phyloP scores from a whole-genome alignment of 2,113 vertebrate genomes.

The Calypte anna region DNA sequence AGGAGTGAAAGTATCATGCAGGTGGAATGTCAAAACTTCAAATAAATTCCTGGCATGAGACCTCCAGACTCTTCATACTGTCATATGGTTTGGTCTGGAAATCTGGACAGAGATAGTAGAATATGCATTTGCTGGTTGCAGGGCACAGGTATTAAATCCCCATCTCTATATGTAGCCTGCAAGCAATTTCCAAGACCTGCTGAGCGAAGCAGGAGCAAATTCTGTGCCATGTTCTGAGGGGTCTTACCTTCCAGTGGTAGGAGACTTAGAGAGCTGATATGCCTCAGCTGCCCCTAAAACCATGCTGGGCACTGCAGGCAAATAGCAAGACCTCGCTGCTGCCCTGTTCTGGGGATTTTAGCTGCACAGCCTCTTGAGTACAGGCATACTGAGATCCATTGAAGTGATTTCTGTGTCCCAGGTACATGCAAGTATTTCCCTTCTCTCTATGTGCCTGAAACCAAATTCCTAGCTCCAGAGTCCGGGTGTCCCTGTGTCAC shows the following conservation, averaged over 20 bases:
- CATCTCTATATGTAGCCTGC: not conserved
- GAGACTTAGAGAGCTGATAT: not conserved
- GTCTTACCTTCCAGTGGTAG: not conserved
- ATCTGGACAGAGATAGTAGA: not conserved
- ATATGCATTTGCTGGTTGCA: not conserved
- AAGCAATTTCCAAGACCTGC: not conserved
- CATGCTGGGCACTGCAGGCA: rapidly evolving
- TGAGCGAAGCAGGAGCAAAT: not conserved
- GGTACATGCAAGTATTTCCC: not conserved
- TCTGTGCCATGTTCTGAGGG: not conserved
- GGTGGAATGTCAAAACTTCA: not conserved
- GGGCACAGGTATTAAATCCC: not conserved
- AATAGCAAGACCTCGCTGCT: not conserved
- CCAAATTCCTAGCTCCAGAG: not conserved
- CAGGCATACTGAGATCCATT: not conserved
- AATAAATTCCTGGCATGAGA: not conserved
- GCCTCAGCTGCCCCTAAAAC: not conserved
- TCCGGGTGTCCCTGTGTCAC: not conserved
- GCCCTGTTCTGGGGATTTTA: not conserved
- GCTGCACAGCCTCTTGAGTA: not conserved
- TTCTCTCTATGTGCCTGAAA: not conserved
- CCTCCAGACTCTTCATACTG: not conserved
- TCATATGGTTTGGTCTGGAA: not conserved
- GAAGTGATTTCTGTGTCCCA: not conserved
- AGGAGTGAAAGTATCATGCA: not conserved